Evolutionary conservation across 2,797 vertebrate genomes (phyloP), one percentile per base, ranked within the genome.

Genomic region (Pangasius sanitwongsei): DNA sequence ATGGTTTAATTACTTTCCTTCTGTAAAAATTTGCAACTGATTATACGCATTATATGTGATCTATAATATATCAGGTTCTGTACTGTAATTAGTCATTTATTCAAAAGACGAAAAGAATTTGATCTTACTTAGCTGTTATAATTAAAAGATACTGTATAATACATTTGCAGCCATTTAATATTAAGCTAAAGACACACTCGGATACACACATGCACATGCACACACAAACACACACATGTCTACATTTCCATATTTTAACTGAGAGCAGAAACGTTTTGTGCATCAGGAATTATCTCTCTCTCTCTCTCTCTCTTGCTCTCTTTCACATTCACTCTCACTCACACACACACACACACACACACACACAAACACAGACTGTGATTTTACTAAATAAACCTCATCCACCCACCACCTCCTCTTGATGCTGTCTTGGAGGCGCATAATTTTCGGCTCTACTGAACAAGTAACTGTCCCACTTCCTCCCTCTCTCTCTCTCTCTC

Each of bases 391-490:
- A 72, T 5, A 16, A 72, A 87, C 78, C 85, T 67, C 85, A 82
- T 87, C 85, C 89, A 72, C 84, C 85, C 81, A 82, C 75, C 80
- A 37, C 55, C n/a, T 85, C 65, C 15, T 69, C 78, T 59, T 74
- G 34, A 70, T 65, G 63, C 87, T 88, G 63, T 91, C 88, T 82
- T 48, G 16, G 57, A 15, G 72, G 53, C 85, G 59, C 83, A 86
- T 88, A 65, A 90, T 88, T 88, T 91, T 85, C 72, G 82, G 86
- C 80, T 90, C 89, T 81, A 69, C 57, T 91, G 85, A 89, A 74
- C 90, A 85, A 48, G 65, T 88, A 84, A 89, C 89, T 89, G 44
- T 82, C 87, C 63, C 48, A 70, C 57, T 18, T 13, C 37, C 31
- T 28, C 23, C 3, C 75, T n/a, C 48, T 31, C 75, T 18, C 48